Base-by-base conservation (phyloP, 1,140 invertebrate genomes). In the fruit fly (Drosophila melanogaster) region DNA sequence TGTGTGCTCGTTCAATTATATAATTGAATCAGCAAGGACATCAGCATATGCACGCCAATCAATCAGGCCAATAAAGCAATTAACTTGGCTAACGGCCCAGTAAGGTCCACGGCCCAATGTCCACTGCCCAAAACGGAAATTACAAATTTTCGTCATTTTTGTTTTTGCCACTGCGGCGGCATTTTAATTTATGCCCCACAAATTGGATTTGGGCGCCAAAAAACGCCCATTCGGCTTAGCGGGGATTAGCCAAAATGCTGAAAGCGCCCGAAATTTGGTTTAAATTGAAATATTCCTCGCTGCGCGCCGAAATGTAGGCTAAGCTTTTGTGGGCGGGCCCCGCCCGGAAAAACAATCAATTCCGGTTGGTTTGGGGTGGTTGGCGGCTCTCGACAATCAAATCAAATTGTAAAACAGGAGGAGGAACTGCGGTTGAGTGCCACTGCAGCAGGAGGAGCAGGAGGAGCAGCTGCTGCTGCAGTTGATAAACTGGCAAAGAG, bases 31-130 rank as follows among this genome's bases (percentile, higher is more conserved):
- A 71, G 61, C 73, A 58, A 57, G 58, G 66, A 67, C 72, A 67
- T 76, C 62, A 59, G 51, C 73, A 69, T 60, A 77, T 77, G 62
- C 73, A 69, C 74, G 77, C 59, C 66, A 58, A 87, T 79, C 71
- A 79, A 83, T 75, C 83, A 47, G 57, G 79, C 84, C 79, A 87
- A 71, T 87, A 87, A 89, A 89, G 84, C 84, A 89, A 87, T 89
- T 87, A 87, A 80, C 67, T 51, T 46, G 66, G 12, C 43, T 38
- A 49, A 55, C 59, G 46, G 22, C 35, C 11, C 15, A 26, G n/a
- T 35, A 33, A 26, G 22, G 30, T 51, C 73, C 43, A 38, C 38
- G 1, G 15, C 11, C 0, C n/a, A 14, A 7, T 6, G 37, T 51
- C 73, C 51, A 35, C 38, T 77, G 59, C 26, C 61, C 73, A 37